These are phyloP conservation scores for Andrena camellia DNA, from an alignment of 2,888 invertebrate species.

Conservation along the genomic window DNA sequence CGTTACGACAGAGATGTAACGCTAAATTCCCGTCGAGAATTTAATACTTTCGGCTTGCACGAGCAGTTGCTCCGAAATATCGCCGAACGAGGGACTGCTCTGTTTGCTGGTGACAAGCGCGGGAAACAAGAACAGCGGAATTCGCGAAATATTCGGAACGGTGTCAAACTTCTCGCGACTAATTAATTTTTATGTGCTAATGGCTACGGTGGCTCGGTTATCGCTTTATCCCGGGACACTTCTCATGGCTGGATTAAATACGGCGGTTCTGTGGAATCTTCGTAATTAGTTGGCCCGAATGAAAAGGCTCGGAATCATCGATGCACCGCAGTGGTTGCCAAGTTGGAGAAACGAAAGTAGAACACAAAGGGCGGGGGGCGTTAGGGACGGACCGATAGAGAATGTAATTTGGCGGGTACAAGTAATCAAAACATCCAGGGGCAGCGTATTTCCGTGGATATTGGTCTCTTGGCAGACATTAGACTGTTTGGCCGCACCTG, in stretches of 20 bases:
- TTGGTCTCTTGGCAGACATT: conserved; percentile 42
- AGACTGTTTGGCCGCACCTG: conserved; percentile 53
- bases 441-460: conserved; percentile 43
- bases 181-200: neutral
- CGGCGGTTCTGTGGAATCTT: neutral
- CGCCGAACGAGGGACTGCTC: neutral
- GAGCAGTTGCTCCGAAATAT: neutral
- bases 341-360: conserved; percentile 1
- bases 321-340: neutral
- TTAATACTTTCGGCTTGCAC: neutral
- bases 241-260: neutral
- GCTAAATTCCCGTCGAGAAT: neutral
- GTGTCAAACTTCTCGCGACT: neutral
- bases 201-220: neutral
- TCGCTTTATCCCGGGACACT: conserved; percentile 1
- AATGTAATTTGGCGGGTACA: conserved; percentile 45
- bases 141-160: neutral
- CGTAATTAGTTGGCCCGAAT: conserved; percentile 15
- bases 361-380: conserved; percentile 10
- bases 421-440: conserved; percentile 46
- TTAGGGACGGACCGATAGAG: conserved; percentile 12
- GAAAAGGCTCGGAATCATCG: conserved; percentile 2
- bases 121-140: neutral
- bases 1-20: neutral
- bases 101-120: no score